phyloP scores from a whole-genome alignment of 2,113 vertebrate genomes.

The Gorsachius goisagi region DNA sequence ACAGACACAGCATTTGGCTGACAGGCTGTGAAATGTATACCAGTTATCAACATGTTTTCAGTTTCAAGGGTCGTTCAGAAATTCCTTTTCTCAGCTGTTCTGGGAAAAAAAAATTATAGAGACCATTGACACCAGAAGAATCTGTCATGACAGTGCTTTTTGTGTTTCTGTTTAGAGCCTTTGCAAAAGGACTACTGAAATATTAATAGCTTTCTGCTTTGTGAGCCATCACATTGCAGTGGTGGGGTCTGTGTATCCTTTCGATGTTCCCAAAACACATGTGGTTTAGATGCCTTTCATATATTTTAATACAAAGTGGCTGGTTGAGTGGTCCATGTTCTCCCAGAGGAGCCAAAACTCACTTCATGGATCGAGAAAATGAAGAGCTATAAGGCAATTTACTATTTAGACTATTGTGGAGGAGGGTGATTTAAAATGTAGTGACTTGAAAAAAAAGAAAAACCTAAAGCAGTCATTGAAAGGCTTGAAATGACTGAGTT shows the following conservation, averaged over 20 bases:
- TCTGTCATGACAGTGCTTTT: background rate
- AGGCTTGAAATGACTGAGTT: background rate
- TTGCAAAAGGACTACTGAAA: slow-evolving; percentile 35
- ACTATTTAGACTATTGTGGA: background rate
- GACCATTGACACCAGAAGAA: background rate
- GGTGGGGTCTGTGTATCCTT: background rate
- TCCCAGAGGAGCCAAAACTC: slow-evolving; percentile 26
- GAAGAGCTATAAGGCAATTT: background rate
- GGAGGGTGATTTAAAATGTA: background rate
- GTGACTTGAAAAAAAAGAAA: background rate
- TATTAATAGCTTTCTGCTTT: slow-evolving; percentile 32
- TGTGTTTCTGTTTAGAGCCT: background rate
- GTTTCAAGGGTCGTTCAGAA: background rate
- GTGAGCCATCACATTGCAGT: background rate
- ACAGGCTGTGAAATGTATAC: background rate
- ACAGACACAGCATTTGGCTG: background rate
- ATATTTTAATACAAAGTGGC: slow-evolving; percentile 38
- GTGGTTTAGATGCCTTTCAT: slow-evolving; percentile 27
- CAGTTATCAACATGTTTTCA: background rate
- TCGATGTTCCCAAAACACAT: background rate
- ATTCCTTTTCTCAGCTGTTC: background rate
- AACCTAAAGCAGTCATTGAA: slow-evolving; percentile 2
- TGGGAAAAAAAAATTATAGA: background rate
- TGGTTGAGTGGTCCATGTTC: background rate
- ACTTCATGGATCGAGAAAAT: slow-evolving; percentile 10